phyloP scores from a whole-genome alignment of 2,888 invertebrate genomes.

The Drosophila monieri region DNA sequence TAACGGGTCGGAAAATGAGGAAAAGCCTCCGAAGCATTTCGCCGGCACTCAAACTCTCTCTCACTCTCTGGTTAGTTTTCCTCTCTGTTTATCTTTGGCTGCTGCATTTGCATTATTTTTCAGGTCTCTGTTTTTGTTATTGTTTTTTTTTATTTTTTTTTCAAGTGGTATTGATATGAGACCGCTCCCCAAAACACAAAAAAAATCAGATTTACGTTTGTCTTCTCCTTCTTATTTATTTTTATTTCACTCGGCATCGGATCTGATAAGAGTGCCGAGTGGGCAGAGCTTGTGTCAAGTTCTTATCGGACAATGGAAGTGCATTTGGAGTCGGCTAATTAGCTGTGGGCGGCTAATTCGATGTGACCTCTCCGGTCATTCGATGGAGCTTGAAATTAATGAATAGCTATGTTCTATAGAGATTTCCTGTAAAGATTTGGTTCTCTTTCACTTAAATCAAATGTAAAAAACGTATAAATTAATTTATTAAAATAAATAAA shows the following conservation, averaged over 20 bases:
- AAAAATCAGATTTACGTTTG: slow-evolving; percentile 48
- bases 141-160: slow-evolving; percentile 6
- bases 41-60: slow-evolving; percentile 49
- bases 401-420: neutral
- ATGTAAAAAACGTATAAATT: neutral
- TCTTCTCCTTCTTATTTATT: slow-evolving; percentile 28
- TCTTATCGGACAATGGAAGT: slow-evolving; percentile 11
- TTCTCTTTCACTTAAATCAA: neutral
- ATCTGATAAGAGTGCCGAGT: slow-evolving; percentile 42
- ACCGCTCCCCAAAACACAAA: slow-evolving; percentile 59
- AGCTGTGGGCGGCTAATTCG: slow-evolving; percentile 31
- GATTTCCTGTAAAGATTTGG: neutral
- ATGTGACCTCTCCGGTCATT: neutral
- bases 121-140: slow-evolving; percentile 3
- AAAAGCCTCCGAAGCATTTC: slow-evolving; percentile 20
- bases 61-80: slow-evolving; percentile 5
- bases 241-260: slow-evolving; percentile 35
- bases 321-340: slow-evolving; percentile 24
- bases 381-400: neutral
- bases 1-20: slow-evolving; percentile 8
- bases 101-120: slow-evolving; percentile 50
- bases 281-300: slow-evolving; percentile 6
- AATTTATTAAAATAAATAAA: neutral
- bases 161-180: slow-evolving; percentile 45
- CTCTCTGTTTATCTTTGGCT: slow-evolving; percentile 72